Evolutionary conservation across 2,113 vertebrate species (phyloP), one percentile per base, ranked within the genome.

Genomic region (Scortum barcoo): DNA sequence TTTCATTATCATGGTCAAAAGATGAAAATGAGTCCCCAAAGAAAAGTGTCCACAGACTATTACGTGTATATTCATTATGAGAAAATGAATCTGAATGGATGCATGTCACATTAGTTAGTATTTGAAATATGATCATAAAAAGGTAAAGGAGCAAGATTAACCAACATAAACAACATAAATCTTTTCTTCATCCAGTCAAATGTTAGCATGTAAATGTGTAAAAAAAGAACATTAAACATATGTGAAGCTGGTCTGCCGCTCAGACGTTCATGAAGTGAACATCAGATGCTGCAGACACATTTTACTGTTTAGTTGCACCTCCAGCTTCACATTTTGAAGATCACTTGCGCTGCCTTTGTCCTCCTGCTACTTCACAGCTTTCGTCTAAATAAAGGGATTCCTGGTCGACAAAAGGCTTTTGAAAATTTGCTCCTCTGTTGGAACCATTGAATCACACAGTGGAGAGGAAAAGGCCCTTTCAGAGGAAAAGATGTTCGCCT

Each of bases 401-500:
- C n/a, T 7, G 0, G 24, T 10, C 28, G 75, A 78, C 54, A 78
- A 61, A 83, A 42, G 20, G n/a, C 50, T 69, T 78, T 61, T 68
- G 54, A 62, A 22, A 54, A 16, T 12, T 12, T 13, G 30, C 40
- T 51, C 30, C 46, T 79, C 30, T 42, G 7, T 46, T 54, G 4
- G 14, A 26, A 28, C 36, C 62, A 26, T 7, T 51, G 30, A 67
- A 8, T 61, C 72, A 7, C 56, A 30, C 40, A 22, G 19, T n/a
- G 62, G 42, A 50, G 40, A 51, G 22, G 2, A 8, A 54, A 42
- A 7, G 5, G 24, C 4, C 72, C 48, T 70, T 69, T 79, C 50
- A 85, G 9, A 46, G 2, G 1, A 57, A 57, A 33, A 17, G 28
- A 42, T 62, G 78, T 73, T 85, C 74, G 72, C 22, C 46, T 26